These are phyloP conservation scores for Musca vetustissima DNA, from an alignment of 1,140 invertebrate genomes.

Conservation along the genomic window DNA sequence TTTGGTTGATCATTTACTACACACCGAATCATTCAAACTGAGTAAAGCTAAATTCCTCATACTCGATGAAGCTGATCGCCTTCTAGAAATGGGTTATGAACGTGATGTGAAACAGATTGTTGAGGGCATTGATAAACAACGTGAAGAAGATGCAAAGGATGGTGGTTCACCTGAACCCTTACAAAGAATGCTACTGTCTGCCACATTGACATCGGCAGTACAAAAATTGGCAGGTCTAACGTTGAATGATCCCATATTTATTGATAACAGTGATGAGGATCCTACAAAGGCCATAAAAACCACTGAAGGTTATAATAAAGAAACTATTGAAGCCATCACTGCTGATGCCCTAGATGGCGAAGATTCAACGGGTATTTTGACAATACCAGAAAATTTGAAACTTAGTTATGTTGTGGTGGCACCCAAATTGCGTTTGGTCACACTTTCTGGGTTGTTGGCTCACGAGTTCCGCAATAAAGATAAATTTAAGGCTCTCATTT, in stretches of 20 bases:
- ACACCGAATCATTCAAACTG: constrained; percentile 83
- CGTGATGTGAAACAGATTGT: constrained; percentile 70
- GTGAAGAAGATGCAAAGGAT: constrained; percentile 32
- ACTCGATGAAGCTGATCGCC: constrained; percentile 93
- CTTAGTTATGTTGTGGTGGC: constrained; percentile 85
- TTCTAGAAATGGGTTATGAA: constrained; percentile 93
- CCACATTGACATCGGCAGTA: constrained; percentile 88
- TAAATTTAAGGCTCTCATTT: constrained; percentile 81
- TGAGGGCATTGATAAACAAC: constrained; percentile 49
- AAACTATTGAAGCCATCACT: constrained; percentile 38
- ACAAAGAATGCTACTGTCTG: constrained; percentile 91
- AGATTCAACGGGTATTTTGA: constrained; percentile 63
- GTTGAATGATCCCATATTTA: constrained; percentile 74
- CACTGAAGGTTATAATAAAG: constrained; percentile 46
- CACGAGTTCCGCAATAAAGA: constrained; percentile 72
- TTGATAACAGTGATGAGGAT: constrained; percentile 67
- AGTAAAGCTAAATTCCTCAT: constrained; percentile 82
- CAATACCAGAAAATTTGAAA: constrained; percentile 79
- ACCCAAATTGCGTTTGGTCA: constrained; percentile 84
- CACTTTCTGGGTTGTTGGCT: constrained; percentile 78
- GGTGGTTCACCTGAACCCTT: constrained; percentile 33
- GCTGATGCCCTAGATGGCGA: constrained; percentile 36
- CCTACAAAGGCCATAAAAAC: constrained; percentile 32
- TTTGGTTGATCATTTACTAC: constrained; percentile 92
- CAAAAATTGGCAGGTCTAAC: constrained; percentile 86